A percentile compares a stretch with the other conserved stretches of the same genome.
These are phyloP conservation scores for Euwallacea fornicatus DNA, from an alignment of 1,140 invertebrate genomes.

Conservation along the genomic window DNA sequence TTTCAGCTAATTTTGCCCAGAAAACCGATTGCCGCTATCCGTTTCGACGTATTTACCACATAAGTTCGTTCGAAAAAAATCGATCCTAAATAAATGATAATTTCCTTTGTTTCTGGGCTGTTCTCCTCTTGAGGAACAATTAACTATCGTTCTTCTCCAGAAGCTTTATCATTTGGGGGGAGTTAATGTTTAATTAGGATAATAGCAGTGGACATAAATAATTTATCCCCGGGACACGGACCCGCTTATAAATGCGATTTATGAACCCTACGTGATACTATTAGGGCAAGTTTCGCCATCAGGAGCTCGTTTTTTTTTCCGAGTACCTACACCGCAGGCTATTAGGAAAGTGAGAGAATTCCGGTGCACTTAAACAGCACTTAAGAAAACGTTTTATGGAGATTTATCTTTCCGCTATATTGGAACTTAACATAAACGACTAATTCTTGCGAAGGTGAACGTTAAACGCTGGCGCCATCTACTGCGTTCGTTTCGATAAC, in stretches of 20 bases:
- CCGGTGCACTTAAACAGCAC: not conserved
- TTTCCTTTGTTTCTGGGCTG: too few species aligned
- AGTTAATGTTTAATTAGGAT: slow-evolving; percentile 25
- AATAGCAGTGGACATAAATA: slow-evolving; percentile 30
- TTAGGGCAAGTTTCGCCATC: not conserved
- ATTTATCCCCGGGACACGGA: slow-evolving; percentile 19
- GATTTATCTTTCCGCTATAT: not conserved
- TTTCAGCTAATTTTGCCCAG: too few species aligned
- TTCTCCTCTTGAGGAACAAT: too few species aligned
- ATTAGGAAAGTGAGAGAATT: not conserved
- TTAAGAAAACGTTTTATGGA: not conserved
- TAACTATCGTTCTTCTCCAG: not conserved
- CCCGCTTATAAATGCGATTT: slow-evolving; percentile 23
- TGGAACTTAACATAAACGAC: not conserved
- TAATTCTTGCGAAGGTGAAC: not conserved
- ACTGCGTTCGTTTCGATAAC: too few species aligned
- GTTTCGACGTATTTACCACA: too few species aligned
- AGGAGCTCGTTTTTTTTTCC: not conserved
- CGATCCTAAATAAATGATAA: too few species aligned
- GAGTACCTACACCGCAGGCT: not conserved
- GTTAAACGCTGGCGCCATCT: too few species aligned
- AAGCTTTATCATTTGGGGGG: slow-evolving; percentile 13
- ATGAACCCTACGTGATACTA: slow-evolving; percentile 24
- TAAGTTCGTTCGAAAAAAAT: too few species aligned
- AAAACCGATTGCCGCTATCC: too few species aligned